Conservation (phyloP, 2,113 vertebrate genomes). For the Balaenoptera acutorostrata region DNA sequence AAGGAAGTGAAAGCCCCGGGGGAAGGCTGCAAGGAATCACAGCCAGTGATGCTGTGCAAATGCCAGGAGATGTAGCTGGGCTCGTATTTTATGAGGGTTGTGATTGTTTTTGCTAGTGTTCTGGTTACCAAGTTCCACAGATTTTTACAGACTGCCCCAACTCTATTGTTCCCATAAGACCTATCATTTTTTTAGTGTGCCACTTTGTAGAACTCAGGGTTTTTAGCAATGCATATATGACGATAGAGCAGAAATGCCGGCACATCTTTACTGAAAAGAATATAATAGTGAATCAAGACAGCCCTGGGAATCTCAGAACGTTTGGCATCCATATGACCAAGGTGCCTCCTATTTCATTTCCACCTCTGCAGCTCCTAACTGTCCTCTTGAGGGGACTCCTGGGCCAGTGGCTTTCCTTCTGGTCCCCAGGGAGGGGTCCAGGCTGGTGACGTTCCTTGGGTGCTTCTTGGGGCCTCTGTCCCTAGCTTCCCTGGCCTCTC, state of each 20-base stretch:
- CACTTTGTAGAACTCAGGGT: not conserved
- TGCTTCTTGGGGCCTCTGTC: not conserved
- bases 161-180: not conserved
- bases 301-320: not conserved
- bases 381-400: not conserved
- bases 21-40: not conserved
- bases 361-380: not conserved
- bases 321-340: not conserved
- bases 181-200: conserved; percentile 23
- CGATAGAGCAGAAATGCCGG: not conserved
- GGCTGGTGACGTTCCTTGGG: not conserved
- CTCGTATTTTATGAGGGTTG: not conserved
- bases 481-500: not conserved
- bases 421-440: not conserved
- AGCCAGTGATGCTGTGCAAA: not conserved
- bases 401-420: too few species aligned
- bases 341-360: not conserved
- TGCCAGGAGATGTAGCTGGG: not conserved
- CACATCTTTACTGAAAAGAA: not conserved
- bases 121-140: not conserved
- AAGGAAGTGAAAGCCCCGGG: not conserved
- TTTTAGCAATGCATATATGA: not conserved
- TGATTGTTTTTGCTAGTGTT: not conserved
- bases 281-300: not conserved
- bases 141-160: not conserved